Evolutionary conservation across 2,113 vertebrate genomes (phyloP), one percentile per base, ranked within the genome.

Genomic region (Melospiza melodia): DNA sequence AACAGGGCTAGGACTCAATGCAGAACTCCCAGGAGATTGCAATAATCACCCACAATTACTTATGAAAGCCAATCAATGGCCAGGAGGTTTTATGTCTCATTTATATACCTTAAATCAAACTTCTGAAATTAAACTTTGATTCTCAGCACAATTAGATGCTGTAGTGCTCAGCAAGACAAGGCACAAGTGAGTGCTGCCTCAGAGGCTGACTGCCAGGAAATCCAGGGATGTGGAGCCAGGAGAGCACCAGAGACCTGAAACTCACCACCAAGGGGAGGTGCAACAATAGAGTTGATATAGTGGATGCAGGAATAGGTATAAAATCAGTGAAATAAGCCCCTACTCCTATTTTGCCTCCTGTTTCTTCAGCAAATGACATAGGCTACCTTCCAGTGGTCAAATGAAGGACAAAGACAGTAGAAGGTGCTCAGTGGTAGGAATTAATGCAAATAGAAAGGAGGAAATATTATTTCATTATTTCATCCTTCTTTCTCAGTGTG

Each of bases 1-100:
- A 83, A 81, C 9, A 69, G 81, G 37, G 35, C 66, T 91, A 82
- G 21, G 51, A 79, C 66, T 82, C 74, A 49, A 52, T 3, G 1
- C 10, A 48, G 62, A 85, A 93, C 62, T 91, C 82, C 63, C 22
- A 4, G 46, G 63, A 87, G 77, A 84, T 24, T 2, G 4, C 65
- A 68, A 43, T 66, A 73, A 94, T 91, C 67, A 87, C 51, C 93
- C 55, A 35, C 78, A 87, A 85, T 94, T 95, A 89, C 66, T 95
- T 93, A 87, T 2, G 33, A 73, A 89, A 97, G 77, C 59, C 7
- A 89, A 21, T 76, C 81, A 96, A 93, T 79, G 71, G 71, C 71
- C 58, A 27, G 48, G 87, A 91, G 51, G 89, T n/a, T 94, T 83
- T 82, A n/a, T 46, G 46, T 79, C 69, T 67, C 49, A 3, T 91